Percentiles rank a stretch among this genome's conserved stretches.
phyloP scores from a whole-genome alignment of 2,888 invertebrate species.

The Diogma glabrata region DNA sequence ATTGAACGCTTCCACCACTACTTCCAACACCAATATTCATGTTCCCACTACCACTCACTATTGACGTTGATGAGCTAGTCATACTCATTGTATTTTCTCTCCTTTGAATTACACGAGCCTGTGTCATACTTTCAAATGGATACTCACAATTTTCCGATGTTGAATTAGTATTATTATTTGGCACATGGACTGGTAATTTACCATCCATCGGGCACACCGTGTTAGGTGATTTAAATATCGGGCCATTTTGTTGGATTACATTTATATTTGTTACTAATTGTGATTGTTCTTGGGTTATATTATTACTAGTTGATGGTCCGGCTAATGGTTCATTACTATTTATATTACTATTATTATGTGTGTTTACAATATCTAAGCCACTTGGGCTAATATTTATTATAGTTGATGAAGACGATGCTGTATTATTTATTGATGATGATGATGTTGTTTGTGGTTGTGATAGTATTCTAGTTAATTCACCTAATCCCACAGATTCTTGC shows the following conservation, averaged over 20 bases:
- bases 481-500: slow-evolving; percentile 26
- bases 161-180: slow-evolving; percentile 42
- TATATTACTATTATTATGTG: slow-evolving; percentile 20
- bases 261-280: background rate
- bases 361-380: slow-evolving; percentile 14
- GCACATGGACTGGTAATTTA: slow-evolving; percentile 42
- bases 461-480: slow-evolving; percentile 25
- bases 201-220: slow-evolving; percentile 79
- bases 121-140: slow-evolving; percentile 87
- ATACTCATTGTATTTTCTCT: slow-evolving; percentile 48
- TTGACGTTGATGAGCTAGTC: slow-evolving; percentile 19
- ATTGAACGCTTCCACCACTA: slow-evolving; percentile 26
- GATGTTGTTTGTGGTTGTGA: slow-evolving; percentile 17
- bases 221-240: slow-evolving; percentile 63
- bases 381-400: background rate
- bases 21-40: slow-evolving; percentile 18
- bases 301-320: slow-evolving; percentile 12
- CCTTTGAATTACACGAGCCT: slow-evolving; percentile 73
- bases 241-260: slow-evolving; percentile 15
- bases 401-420: slow-evolving; percentile 6
- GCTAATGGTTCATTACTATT: slow-evolving; percentile 20
- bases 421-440: background rate
- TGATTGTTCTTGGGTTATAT: slow-evolving; percentile 4
- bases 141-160: slow-evolving; percentile 44
- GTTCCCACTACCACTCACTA: slow-evolving; percentile 23